Evolutionary conservation across 2,888 invertebrate genomes (phyloP), one percentile per base, ranked within the genome.

Genomic region (Tetranychus truncatus): DNA sequence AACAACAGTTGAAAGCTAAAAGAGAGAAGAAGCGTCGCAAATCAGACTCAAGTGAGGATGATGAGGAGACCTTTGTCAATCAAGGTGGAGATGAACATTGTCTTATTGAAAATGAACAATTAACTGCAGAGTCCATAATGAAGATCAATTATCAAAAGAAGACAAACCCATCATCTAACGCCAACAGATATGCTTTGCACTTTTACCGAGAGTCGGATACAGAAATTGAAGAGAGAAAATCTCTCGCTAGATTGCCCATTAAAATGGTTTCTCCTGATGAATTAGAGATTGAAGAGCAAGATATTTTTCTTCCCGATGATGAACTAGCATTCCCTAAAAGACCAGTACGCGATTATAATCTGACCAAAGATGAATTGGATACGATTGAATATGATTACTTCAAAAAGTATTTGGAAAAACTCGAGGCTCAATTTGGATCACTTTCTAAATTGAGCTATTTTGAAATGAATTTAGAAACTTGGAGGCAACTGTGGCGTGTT

Each of bases 401-500:
- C 81, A 86, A 86, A 80, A 88, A 89, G 80, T 95, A 92, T 81
- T 82, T 92, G 18, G 87, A 87, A 76, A 82, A 83, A 0, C 83
- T 94, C 8, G 71, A 75, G 34, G 11, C 6, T 18, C 86, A 87
- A 0, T 87, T 86, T 77, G 83, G 85, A 24, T 85, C 86, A 81
- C 85, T 86, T 76, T 24, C 55, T 15, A 86, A 88, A 6, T 84
- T 94, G 78, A 92, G 93, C 73, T 90, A 91, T 80, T 94, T 93
- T 82, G 95, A 96, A 82, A 82, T 95, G 77, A 96, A 96, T 84
- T 83, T 96, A 79, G 95, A 96, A 84, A 95, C 95, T 0, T 96
- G 95, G 95, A 84, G 95, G 18, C 96, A 96, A 80, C 82, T 96
- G 77, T 96, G 96, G 96, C 84, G 96, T 67, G 95, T 96, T 0